Evolutionary conservation across 2,797 vertebrate genomes (phyloP), one percentile per base, ranked within the genome.

Genomic region (Neoniphon sammara): DNA sequence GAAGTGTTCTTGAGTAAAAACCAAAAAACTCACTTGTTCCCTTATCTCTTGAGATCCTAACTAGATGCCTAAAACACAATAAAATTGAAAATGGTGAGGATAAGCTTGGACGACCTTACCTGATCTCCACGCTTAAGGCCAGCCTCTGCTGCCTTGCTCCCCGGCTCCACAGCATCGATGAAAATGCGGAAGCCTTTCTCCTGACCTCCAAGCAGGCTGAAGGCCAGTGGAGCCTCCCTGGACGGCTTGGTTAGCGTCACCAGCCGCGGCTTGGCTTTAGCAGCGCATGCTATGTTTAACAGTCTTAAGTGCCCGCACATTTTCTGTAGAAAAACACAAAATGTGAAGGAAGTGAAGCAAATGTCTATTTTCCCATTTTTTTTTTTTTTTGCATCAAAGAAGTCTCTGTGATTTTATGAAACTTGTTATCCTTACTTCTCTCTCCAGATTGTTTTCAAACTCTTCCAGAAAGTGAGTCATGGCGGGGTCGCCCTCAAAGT

Each of bases 391-490:
- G 1, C 1, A 10, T 18, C 1, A 15, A 25, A 7, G 0, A 44
- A 17, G 31, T 21, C 0, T 7, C 1, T 12, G 1, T 49, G 25
- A 27, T 14, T 27, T 27, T 55, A 10, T 17, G 17, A 17, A 11
- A 36, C 1, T 1, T 50, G 10, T 23, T 11, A 14, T 1, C 83
- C 93, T 92, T 84, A 99, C 98, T 95, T 99, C 98, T 93, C 97
- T 96, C 87, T 99, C 98, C 87, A 99, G 94, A 92, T 98, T 98
- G 94, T 94, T 98, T 91, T 99, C 98, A 90, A 99, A 99, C 93
- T 99, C 98, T 85, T 99, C 98, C 73, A 99, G 93, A 93, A 99
- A 99, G 81, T 90, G 94, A 86, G 98, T 99, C 98, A 99, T 99
- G 67, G 97, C 96, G 36, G 94, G 86, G 91, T 99, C 96, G 67